Evolutionary conservation across 2,888 invertebrate species (phyloP).

Genomic region (Hoplodrina ambigua): DNA sequence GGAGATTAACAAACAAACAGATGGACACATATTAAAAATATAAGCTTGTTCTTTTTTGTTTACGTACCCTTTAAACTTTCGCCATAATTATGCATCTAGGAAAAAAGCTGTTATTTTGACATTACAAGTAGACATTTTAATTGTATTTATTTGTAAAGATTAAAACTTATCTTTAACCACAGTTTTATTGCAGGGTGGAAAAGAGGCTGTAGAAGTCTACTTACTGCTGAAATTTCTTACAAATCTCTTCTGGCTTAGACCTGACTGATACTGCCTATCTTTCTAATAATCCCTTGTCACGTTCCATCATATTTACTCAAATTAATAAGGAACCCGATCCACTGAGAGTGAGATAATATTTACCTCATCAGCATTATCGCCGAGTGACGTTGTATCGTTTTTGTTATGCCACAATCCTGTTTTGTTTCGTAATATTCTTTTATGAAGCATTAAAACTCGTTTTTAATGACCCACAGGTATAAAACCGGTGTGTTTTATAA

Average conservation of each 20-base stretch:
- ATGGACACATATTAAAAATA: no score
- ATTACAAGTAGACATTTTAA: no score
- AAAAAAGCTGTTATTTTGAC: no score
- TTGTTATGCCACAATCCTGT: conserved; percentile 31
- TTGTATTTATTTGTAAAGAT: no score
- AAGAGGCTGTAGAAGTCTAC: no score
- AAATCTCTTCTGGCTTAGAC: not conserved
- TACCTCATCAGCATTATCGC: conserved; percentile 22
- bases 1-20: no score
- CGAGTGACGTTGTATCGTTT: conserved; percentile 15
- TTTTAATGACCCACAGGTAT: conserved; percentile 41
- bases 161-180: no score
- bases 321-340: not conserved
- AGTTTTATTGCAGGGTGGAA: no score
- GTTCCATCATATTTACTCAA: not conserved
- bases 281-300: not conserved
- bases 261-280: not conserved
- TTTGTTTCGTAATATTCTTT: conserved; percentile 35
- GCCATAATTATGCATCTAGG: no score
- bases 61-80: no score
- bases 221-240: not conserved
- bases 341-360: conserved; percentile 14
- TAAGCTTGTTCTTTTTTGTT: no score
- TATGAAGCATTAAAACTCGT: conserved; percentile 40
- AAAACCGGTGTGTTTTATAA: conserved; percentile 35